Conservation (phyloP, 2,113 vertebrate species). For the Bos javanicus region DNA sequence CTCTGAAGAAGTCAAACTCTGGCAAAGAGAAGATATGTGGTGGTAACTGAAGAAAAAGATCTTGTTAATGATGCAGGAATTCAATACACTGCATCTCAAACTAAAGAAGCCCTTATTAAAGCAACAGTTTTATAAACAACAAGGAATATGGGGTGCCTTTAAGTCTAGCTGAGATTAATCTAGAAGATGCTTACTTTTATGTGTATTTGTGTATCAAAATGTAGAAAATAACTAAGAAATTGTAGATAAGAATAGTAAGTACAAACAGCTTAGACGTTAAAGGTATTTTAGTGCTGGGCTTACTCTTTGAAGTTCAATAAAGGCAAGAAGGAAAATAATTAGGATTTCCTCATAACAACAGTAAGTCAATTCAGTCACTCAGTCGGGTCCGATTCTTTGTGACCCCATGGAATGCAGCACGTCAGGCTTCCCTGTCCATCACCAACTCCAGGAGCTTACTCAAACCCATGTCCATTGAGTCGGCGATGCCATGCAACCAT, state of each 20-base stretch:
- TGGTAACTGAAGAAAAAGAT: not conserved
- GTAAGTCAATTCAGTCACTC: not conserved
- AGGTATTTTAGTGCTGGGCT: conserved; percentile 30
- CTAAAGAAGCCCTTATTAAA: not conserved
- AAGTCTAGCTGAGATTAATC: not conserved
- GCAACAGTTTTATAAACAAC: not conserved
- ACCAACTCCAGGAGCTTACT: not conserved
- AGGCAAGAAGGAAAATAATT: conserved; percentile 13
- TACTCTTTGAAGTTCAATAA: conserved; percentile 22
- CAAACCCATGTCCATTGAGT: not conserved
- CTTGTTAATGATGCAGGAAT: conserved; percentile 9
- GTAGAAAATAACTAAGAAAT: not conserved
- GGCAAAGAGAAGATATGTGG: not conserved
- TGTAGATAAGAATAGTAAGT: not conserved
- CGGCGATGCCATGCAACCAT: not conserved
- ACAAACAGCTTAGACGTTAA: conserved; percentile 1
- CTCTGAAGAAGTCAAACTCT: conserved; percentile 30
- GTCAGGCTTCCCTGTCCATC: not conserved
- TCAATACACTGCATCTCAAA: not conserved
- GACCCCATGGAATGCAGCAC: not conserved
- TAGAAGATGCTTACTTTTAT: not conserved
- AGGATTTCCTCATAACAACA: not conserved
- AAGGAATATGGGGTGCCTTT: not conserved
- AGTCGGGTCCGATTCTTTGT: not conserved
- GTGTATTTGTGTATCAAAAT: not conserved